Base-by-base conservation (phyloP, 1,140 invertebrate species). In the Bombus huntii region DNA sequence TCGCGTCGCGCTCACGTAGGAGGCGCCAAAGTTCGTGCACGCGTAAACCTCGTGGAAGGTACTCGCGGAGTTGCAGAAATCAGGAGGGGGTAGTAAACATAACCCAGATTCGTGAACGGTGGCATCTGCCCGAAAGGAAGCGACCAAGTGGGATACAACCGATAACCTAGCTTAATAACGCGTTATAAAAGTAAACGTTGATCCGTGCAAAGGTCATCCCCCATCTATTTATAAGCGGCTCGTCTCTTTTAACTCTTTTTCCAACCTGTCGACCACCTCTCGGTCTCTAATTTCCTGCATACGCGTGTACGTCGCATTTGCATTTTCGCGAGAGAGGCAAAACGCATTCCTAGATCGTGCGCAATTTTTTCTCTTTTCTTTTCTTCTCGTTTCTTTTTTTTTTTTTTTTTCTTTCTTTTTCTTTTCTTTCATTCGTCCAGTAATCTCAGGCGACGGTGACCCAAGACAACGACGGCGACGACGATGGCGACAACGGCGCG, bases 91-190 rank as follows among this genome's bases (percentile, higher is more conserved):
- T 89, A 90, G 93, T 93, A 92, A 93, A 93, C 92, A 93, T 92
- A 92, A 92, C 92, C 92, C 83, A 92, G 92, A 92, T 93, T 90
- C 90, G 82, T 70, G 53, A 68, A 74, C 81, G 81, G 78, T 81
- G 87, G 80, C 79, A 81, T 75, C 87, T 57, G 72, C 78, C 73
- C 80, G 73, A 39, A 88, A 77, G 12, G n/a, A 78, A 78, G 47
- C 68, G 75, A 76, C 81, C 68, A 57, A 68, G 87, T 88, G 77
- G 80, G 87, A 76, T 66, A 66, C 86, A 89, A 92, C 91, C 88
- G 85, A 93, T 92, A 93, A 93, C 92, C 91, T 92, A 93, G 90
- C 90, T 90, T 93, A 93, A 93, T 92, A 90, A 89, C 83, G 87
- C 83, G 72, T 71, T 62, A 73, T 83, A 87, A 76, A 89, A 89